Evolutionary conservation across 2,888 invertebrate genomes (phyloP), one percentile per base, ranked within the genome.

Genomic region (Eupithecia insigniata): DNA sequence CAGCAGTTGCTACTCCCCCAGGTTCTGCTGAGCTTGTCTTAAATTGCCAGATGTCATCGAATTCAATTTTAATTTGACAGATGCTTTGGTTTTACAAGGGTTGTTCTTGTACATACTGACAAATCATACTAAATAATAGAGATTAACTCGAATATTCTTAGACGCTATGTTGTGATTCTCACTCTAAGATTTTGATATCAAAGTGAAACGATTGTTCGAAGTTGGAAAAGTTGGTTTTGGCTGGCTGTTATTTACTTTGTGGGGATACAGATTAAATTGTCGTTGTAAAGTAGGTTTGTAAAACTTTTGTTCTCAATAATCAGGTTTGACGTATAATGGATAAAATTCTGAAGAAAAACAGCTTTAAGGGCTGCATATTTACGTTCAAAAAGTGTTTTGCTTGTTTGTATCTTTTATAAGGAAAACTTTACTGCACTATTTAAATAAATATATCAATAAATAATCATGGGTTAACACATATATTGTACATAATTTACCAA

Each of bases 171-270:
- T 51, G 36, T 34, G n/a, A 36, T 64, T 64, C 14, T 64, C 22
- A 64, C 64, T 64, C 36, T 36, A 16, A 36, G 34, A 26, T 22
- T 64, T 34, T 51, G 51, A 36, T 74, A 68, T 26, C 22, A 69
- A 66, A 61, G 70, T 71, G 72, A 30, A 69, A 67, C 60, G 69
- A 46, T 71, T 74, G 70, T 70, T 71, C 43, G n/a, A 36, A 62
- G 62, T 34, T 62, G 10, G n/a, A 62, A 68, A 72, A 72, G 61
- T 69, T 72, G 46, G 61, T 36, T 69, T 69, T 62, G 66, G 62
- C 66, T 67, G 61, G 18, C 26, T 18, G 58, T 72, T 68, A 36
- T 66, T 72, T 68, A 68, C 16, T 66, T 70, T 34, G 34, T n/a
- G 14, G 28, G 26, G 18, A 68, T 58, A 64, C 36, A 64, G 64